Base-by-base conservation (phyloP, 2,797 vertebrate species). In the Enteromius fasciolatus region DNA sequence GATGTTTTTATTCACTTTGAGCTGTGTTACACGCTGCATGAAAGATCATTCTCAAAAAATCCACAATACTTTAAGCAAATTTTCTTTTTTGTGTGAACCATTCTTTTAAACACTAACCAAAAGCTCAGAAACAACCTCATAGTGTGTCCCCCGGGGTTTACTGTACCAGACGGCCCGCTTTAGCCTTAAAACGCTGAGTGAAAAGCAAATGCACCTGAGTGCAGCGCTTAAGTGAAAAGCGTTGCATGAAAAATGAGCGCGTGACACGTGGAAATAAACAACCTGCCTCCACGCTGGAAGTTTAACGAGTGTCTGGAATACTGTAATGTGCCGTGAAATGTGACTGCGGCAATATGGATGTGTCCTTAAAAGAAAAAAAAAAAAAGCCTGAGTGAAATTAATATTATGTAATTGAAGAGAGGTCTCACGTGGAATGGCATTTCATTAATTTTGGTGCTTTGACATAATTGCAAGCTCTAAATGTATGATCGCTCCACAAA, bases 391-490 rank as follows among this genome's bases (percentile, higher is more conserved):
- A 89, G 77, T 84, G 81, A 92, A 95, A 96, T 96, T 93, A 94
- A 95, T 94, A 94, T 91, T 92, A 94, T 94, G 93, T 91, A 95
- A 95, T 96, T 94, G 88, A 92, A 84, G 84, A 46, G 82, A 70
- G 81, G 87, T 87, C 86, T 90, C 89, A 83, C 88, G 89, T 90
- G 81, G 89, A 86, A 90, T 90, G 86, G 80, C 89, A 93, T 95
- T 96, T 95, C 90, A 94, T 95, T 93, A 88, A 88, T 95, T 93
- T 93, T 89, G 90, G 88, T 89, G 89, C 93, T 93, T 86, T 93
- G 93, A 93, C 91, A 95, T 94, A 94, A 95, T 92, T 93, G 83
- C 89, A 28, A 91, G 93, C 93, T 94, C 90, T 93, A 95, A 95
- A 95, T 93, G 94, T 94, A 89, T 91, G 91, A 95, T 90, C 64